Evolutionary conservation across 2,888 invertebrate species (phyloP).

Genomic region (Empis stercorea): DNA sequence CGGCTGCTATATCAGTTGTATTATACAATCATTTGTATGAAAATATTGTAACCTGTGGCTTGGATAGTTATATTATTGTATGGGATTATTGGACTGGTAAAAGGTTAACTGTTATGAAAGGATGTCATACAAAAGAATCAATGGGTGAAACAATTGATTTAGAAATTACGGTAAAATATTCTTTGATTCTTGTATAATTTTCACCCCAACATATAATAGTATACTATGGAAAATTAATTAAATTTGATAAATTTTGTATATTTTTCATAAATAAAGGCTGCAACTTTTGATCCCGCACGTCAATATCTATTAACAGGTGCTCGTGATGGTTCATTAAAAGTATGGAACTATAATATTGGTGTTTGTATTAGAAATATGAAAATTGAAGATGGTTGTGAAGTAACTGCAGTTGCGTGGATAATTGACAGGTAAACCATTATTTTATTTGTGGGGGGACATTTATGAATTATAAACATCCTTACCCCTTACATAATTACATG

Average conservation of each 20-base stretch:
- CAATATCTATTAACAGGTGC: constrained; percentile 67
- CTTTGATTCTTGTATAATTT: no score
- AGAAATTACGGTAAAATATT: constrained; percentile 20
- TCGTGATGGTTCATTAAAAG: constrained; percentile 57
- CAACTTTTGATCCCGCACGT: constrained; percentile 50
- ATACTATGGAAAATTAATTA: no score
- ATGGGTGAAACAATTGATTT: constrained; percentile 23
- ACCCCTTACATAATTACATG: no score
- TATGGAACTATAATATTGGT: constrained; percentile 79
- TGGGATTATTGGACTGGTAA: constrained; percentile 66
- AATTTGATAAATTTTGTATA: no score
- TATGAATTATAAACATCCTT: no score
- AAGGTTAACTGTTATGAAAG: constrained; percentile 58
- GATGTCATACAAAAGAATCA: constrained; percentile 49
- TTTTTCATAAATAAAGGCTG: no score
- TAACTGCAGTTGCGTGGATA: constrained; percentile 46
- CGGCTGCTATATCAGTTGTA: constrained; percentile 54
- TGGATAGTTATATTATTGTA: constrained; percentile 67
- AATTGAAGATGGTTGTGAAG: constrained; percentile 46
- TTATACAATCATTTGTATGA: constrained; percentile 66
- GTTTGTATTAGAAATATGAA: constrained; percentile 55
- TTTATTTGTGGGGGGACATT: no score
- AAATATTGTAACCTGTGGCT: constrained; percentile 60
- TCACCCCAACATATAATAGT: no score
- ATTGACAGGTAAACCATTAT: constrained; percentile 37